Evolutionary conservation across 2,888 invertebrate genomes (phyloP), one percentile per base, ranked within the genome.

Genomic region (Argyra leucocephala): DNA sequence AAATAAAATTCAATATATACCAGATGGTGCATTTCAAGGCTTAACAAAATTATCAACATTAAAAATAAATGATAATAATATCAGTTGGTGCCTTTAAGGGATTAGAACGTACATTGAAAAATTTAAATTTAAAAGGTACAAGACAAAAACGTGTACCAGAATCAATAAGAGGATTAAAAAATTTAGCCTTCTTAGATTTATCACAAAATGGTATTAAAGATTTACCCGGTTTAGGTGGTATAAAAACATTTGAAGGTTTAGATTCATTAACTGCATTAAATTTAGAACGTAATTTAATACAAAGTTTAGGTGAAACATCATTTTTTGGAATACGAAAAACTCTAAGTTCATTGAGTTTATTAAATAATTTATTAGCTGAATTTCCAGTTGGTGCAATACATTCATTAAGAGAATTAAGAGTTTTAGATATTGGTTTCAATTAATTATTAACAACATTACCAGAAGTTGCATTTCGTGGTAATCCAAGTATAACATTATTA

Each of bases 341-440:
- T 0, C 81, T 95, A 59, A 94, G 91, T 76, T 95, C 94, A 0
- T 82, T 95, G 64, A 94, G 93, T 78, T 82, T 95, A 67, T 82
- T 95, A 57, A 95, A 95, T 78, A 95, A 95, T 81, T 83, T 94
- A 65, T 82, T 95, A 66, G 86, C 92, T 1, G 91, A 92, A 76
- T 94, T 93, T 76, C 95, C 95, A 1, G 88, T 88, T 1, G 86
- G 84, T 61, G 93, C 94, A 9, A 85, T 95, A 72, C 86, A 86
- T 69, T 85, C 86, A 26, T 81, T 95, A 64, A 85, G 84, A 64
- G 93, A 93, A 78, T 82, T 95, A 65, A 84, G 93, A 77, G 94
- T 95, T 12, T 81, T 95, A 70, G 95, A 95, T 77, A 91, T 95
- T 70, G 95, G 95, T 63, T 95, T 95, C 78, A 95, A 95, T 82